phyloP scores from a whole-genome alignment of 1,140 invertebrate species.

The Atta texana region DNA sequence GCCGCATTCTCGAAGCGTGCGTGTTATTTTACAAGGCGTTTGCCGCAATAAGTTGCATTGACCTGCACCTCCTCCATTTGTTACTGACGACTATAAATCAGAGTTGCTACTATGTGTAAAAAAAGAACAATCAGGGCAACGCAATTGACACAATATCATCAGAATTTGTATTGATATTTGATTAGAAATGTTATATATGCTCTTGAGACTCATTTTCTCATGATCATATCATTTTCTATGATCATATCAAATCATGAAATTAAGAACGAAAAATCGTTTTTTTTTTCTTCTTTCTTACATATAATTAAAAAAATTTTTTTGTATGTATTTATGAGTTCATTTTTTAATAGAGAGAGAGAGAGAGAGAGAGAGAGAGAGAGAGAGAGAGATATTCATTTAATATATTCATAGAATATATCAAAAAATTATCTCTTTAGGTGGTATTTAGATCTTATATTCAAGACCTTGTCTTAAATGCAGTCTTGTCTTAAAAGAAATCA shows the following conservation, averaged over 20 bases:
- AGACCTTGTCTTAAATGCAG: too few relatives aligned
- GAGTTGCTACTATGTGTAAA: slow-evolving; percentile 76
- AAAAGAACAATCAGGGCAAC: slow-evolving; percentile 43
- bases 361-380: too few relatives aligned
- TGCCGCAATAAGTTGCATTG: slow-evolving; percentile 79
- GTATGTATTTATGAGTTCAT: background rate
- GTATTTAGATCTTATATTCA: too few relatives aligned
- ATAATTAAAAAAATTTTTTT: background rate
- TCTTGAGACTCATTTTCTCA: background rate
- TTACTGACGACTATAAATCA: slow-evolving; percentile 79
- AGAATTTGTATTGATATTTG: slow-evolving; percentile 25
- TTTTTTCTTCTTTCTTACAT: background rate
- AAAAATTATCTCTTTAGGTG: background rate
- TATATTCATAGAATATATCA: background rate
- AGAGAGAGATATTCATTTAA: background rate
- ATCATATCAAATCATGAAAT: background rate
- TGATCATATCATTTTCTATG: background rate
- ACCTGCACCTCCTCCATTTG: slow-evolving; percentile 71
- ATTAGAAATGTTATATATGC: background rate
- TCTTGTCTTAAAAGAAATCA: too few relatives aligned
- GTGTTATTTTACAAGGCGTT: slow-evolving; percentile 77
- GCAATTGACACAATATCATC: slow-evolving; percentile 5
- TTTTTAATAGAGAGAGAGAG: too few relatives aligned
- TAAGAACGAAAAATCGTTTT: background rate
- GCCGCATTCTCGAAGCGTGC: slow-evolving; percentile 79